Evolutionary conservation across 1,140 invertebrate species (phyloP), one percentile per base, ranked within the genome.

Genomic region (Hyposmocoma kahamanoa): DNA sequence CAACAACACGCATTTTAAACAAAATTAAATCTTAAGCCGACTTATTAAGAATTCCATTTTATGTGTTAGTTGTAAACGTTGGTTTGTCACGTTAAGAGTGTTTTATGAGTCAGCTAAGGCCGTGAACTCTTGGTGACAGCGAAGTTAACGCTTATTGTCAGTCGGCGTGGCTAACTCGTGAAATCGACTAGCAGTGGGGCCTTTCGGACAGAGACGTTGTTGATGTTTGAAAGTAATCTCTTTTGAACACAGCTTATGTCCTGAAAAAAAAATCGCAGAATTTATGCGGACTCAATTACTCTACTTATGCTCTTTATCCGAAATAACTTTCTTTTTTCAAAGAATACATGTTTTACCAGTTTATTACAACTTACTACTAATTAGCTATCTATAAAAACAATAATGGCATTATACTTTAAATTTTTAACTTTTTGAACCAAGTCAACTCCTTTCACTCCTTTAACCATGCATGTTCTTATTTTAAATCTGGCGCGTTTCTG

Each of bases 131-230:
- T 55, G 57, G 73, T 74, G 78, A 79, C 77, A 80, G 62, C 53
- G 56, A 56, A 53, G 61, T 71, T 73, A 73, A 73, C 59, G 51
- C 60, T 53, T 74, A 82, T 83, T 84, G 77, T 80, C 79, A 84
- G 79, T 81, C 60, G 34, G 62, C 79, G 79, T 83, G 63, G 56
- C 77, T 80, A 83, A 84, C 62, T 56, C 70, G 78, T 78, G 77
- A 84, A 84, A 83, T 84, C 70, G 59, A 44, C 75, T 59, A 64
- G 64, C 71, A 62, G 69, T 77, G 67, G 61, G 77, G 72, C 77
- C 74, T 13, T 55, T 46, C 48, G 57, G 50, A 74, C 59, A 67
- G 28, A 46, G 59, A 59, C 51, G 44, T 24, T 13, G 49, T n/a
- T n/a, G n/a, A n/a, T n/a, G n/a, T n/a, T n/a, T n/a, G n/a, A n/a